Conservation (phyloP, 2,797 vertebrate species). For the Sarcophilus harrisii region DNA sequence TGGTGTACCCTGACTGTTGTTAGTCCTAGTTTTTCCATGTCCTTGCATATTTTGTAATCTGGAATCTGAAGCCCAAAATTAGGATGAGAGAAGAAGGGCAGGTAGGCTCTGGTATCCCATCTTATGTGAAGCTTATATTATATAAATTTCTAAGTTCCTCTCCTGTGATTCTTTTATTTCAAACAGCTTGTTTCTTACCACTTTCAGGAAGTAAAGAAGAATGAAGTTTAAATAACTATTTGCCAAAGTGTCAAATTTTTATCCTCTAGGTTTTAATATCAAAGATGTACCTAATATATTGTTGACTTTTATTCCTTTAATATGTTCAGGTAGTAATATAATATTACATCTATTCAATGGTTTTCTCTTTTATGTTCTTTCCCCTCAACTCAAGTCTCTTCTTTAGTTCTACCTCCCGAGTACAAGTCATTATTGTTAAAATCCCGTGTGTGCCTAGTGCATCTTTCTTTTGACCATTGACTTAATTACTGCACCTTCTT, state of each 20-base stretch:
- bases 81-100: neutral
- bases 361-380: neutral
- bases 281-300: neutral
- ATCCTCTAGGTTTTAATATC: neutral
- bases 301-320: neutral
- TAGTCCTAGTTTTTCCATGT: neutral
- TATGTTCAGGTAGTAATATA: neutral
- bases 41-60: neutral
- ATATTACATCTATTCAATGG: neutral
- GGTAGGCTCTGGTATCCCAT: neutral
- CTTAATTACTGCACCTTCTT: neutral
- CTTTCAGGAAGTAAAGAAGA: neutral
- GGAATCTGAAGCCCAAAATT: neutral
- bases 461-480: neutral
- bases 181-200: neutral
- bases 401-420: neutral
- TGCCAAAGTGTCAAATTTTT: neutral
- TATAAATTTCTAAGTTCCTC: neutral
- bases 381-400: neutral
- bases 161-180: neutral
- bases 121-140: neutral
- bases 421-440: neutral
- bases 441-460: neutral
- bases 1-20: neutral
- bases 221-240: neutral